Conservation (phyloP, 2,888 invertebrate genomes). For the Orchestes rusci region DNA sequence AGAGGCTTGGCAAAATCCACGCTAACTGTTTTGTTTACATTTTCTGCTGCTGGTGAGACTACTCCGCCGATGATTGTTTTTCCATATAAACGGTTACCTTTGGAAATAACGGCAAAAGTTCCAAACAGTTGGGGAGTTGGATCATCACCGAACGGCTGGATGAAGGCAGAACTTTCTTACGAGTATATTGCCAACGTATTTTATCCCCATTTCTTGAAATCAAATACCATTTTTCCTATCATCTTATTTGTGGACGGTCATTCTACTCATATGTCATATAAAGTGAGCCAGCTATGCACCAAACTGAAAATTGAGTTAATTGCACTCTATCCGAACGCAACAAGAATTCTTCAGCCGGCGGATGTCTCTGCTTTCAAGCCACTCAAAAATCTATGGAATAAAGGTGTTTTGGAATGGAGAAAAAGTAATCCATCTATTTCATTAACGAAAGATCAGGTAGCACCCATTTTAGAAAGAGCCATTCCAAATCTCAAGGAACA, state of each 20-base stretch:
- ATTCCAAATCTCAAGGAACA: constrained; percentile 2
- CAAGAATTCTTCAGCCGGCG: too few relatives aligned
- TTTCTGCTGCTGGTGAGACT: too few relatives aligned
- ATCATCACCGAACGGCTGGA: constrained; percentile 33
- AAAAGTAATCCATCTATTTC: constrained; percentile 6
- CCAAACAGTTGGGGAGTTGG: constrained; percentile 19
- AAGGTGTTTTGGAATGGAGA: constrained; percentile 8
- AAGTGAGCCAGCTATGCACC: too few relatives aligned
- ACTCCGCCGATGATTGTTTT: too few relatives aligned
- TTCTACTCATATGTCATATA: too few relatives aligned
- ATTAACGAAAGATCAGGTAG: constrained; percentile 11
- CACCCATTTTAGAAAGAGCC: constrained; percentile 8
- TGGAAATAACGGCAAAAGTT: constrained; percentile 39
- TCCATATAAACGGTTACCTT: too few relatives aligned
- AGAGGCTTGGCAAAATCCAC: constrained; percentile 35
- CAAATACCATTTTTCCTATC: too few relatives aligned
- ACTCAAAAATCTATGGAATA: constrained; percentile 12
- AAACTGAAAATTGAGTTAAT: too few relatives aligned
- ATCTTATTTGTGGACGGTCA: too few relatives aligned
- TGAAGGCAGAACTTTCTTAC: constrained; percentile 30
- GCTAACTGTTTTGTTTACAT: too few relatives aligned
- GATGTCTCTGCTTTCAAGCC: constrained; percentile 13
- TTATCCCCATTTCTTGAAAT: too few relatives aligned
- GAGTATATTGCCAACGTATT: constrained; percentile 30
- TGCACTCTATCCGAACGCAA: too few relatives aligned